Percentiles rank a stretch among this genome's conserved stretches.
phyloP scores from a whole-genome alignment of 2,888 invertebrate genomes.

The Elmis aenea region DNA sequence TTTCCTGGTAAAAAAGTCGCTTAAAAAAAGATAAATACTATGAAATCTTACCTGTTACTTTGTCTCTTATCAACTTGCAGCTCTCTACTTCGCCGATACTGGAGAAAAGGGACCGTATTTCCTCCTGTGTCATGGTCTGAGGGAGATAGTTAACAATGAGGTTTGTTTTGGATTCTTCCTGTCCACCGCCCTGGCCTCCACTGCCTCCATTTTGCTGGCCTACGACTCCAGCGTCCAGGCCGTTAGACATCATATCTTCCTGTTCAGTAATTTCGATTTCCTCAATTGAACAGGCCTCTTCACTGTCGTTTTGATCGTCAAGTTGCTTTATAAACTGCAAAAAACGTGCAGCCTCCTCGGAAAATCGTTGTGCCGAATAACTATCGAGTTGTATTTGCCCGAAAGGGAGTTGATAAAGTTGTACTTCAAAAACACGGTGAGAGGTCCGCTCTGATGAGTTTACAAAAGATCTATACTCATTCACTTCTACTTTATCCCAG shows the following conservation, averaged over 20 bases:
- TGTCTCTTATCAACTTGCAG: conserved; percentile 98
- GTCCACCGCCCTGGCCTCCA: conserved; percentile 54
- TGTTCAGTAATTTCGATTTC: conserved; percentile 22
- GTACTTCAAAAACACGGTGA: no score
- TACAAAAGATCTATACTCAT: no score
- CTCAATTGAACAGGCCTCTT: no score
- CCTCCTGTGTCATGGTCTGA: conserved; percentile 99
- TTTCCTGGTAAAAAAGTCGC: not conserved
- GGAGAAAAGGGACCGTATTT: conserved; percentile 95
- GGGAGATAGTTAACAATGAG: conserved; percentile 99
- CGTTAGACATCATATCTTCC: conserved; percentile 71
- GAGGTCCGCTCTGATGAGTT: no score
- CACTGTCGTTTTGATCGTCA: no score
- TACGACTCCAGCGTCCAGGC: conserved; percentile 68
- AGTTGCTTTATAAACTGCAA: no score
- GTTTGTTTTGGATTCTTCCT: conserved; percentile 95
- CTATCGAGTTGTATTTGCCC: no score
- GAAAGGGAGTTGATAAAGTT: no score
- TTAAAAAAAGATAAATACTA: conserved; percentile 2
- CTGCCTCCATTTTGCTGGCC: conserved; percentile 82
- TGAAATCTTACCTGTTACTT: conserved; percentile 81
- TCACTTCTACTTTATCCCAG: no score
- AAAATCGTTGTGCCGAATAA: no score
- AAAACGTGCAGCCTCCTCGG: no score
- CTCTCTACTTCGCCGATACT: conserved; percentile 99